Conservation (phyloP, 2,888 invertebrate genomes). For the Cosmopolites sordidus region DNA sequence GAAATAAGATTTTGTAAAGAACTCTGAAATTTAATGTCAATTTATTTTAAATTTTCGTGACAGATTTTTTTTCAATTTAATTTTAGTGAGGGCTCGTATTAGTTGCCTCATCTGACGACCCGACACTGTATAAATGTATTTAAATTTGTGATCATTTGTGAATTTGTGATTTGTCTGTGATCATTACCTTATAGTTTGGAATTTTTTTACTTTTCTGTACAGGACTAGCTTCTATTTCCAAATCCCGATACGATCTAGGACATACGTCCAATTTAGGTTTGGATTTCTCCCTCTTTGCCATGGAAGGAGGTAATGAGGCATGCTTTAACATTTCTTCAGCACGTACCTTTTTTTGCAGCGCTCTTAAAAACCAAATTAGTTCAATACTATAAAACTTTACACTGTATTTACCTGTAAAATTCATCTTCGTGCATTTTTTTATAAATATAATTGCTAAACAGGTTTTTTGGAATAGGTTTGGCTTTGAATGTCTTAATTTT, state of each 20-base stretch:
- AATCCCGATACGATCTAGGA: conserved; percentile 40
- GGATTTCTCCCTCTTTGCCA: conserved; percentile 59
- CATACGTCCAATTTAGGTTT: conserved; percentile 42
- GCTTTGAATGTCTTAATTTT: conserved; percentile 59
- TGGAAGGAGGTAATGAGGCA: conserved; percentile 63
- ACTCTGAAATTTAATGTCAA: too few species aligned
- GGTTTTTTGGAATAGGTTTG: conserved; percentile 64
- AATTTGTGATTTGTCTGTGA: too few species aligned
- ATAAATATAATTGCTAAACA: conserved; percentile 67
- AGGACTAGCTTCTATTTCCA: conserved; percentile 32
- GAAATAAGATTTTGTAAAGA: too few species aligned
- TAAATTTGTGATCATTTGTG: too few species aligned
- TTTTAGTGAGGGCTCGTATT: too few species aligned
- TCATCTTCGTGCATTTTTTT: conserved; percentile 69
- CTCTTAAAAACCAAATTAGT: conserved; percentile 43
- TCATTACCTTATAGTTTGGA: conserved; percentile 39
- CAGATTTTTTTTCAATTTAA: too few species aligned
- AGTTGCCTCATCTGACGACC: too few species aligned
- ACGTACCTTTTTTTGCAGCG: conserved; percentile 63
- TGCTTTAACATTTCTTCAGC: conserved; percentile 65
- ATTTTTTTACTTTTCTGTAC: conserved; percentile 32
- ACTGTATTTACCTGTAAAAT: conserved; percentile 57
- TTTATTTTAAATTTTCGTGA: too few species aligned
- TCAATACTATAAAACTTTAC: too few species aligned
- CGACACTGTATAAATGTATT: too few species aligned